Conservation (phyloP, 1,140 invertebrate species). For the Drosophila novamexicana region DNA sequence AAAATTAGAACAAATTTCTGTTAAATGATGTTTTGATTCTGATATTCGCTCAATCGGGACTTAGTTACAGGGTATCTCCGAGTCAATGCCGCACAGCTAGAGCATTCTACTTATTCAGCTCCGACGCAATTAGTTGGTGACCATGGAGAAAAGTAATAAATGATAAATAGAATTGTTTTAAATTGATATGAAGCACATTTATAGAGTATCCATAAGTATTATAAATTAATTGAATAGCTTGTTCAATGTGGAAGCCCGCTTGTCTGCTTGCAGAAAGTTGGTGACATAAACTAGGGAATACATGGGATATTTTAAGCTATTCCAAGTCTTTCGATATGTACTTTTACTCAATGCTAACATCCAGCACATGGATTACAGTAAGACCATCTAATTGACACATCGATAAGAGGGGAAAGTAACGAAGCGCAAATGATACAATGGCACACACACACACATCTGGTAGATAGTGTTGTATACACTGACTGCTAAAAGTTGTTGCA, state of each 20-base stretch:
- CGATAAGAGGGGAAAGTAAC: conserved; percentile 40
- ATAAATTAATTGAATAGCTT: conserved; percentile 1
- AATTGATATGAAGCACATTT: background rate
- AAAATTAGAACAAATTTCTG: no score
- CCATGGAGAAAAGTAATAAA: background rate
- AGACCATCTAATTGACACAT: conserved; percentile 79
- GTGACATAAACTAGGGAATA: conserved; percentile 5
- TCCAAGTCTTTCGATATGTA: conserved; percentile 39
- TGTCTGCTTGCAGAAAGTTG: background rate
- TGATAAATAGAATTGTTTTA: no score
- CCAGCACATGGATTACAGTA: conserved; percentile 65
- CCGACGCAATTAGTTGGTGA: background rate
- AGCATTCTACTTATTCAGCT: background rate
- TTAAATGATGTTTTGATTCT: no score
- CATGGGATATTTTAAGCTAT: conserved; percentile 1
- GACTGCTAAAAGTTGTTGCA: conserved; percentile 14
- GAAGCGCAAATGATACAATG: conserved; percentile 9
- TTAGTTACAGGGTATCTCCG: no score
- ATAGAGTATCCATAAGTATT: background rate
- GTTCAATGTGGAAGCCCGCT: background rate
- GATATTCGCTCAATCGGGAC: no score
- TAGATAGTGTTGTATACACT: conserved; percentile 11
- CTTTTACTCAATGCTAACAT: conserved; percentile 55
- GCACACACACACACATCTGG: conserved; percentile 21
- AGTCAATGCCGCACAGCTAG: no score